Evolutionary conservation across 1,140 invertebrate genomes (phyloP).

Genomic region (Brachionus rubens): DNA sequence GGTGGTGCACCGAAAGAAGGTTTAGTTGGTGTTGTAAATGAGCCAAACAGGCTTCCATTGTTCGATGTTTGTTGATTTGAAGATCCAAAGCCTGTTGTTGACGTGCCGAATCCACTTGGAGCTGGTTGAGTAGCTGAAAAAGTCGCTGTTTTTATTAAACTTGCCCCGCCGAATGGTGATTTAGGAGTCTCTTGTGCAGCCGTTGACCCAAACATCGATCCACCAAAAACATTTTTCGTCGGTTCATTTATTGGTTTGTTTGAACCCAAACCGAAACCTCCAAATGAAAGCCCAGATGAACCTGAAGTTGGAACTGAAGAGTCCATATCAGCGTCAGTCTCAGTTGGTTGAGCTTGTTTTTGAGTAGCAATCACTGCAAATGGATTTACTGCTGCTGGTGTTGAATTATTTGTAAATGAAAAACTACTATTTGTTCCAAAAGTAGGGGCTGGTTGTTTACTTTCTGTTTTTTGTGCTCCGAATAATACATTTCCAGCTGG

Average conservation of each 20-base stretch:
- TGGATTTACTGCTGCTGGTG: not conserved
- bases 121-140: not conserved
- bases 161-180: not conserved
- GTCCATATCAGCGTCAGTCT: constrained; percentile 24
- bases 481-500: no score
- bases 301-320: not conserved
- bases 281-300: not conserved
- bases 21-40: not conserved
- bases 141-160: not conserved
- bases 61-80: not conserved
- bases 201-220: not conserved
- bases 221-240: constrained; percentile 9
- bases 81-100: not conserved
- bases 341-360: not conserved
- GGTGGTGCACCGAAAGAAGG: not conserved
- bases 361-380: constrained; percentile 5
- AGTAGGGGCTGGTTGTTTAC: no score
- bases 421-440: no score
- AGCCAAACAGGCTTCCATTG: not conserved
- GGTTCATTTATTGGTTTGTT: not conserved
- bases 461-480: no score
- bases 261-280: constrained; percentile 18
- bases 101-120: not conserved
- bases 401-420: not conserved
- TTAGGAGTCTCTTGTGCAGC: not conserved